Evolutionary conservation across 2,797 vertebrate species (phyloP).

Genomic region (Eulemur mongoz): DNA sequence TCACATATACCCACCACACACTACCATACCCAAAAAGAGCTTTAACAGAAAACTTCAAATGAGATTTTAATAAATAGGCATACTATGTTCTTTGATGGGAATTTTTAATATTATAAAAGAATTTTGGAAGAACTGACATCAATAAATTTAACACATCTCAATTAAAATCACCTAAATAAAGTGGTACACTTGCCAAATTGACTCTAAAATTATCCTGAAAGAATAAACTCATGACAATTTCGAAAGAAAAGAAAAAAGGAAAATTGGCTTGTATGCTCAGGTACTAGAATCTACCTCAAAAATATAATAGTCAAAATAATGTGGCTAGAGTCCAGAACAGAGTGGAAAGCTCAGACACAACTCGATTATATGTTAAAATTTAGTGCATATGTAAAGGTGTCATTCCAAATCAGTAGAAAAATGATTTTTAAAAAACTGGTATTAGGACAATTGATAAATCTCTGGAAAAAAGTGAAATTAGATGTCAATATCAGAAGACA

Average conservation of each 20-base stretch:
- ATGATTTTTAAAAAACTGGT: background rate
- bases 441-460: background rate
- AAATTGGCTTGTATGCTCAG: background rate
- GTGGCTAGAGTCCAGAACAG: background rate
- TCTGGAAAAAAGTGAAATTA: background rate
- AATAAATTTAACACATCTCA: background rate
- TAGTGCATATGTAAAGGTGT: background rate
- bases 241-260: background rate
- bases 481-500: background rate
- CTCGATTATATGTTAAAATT: background rate
- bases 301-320: background rate
- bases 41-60: background rate
- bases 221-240: background rate
- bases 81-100: background rate
- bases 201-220: background rate
- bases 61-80: background rate
- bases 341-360: background rate
- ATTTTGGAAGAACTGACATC: background rate
- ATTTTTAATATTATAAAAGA: constrained; percentile 2
- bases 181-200: background rate
- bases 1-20: background rate
- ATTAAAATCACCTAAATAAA: background rate
- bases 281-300: background rate
- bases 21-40: background rate
- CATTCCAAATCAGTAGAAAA: background rate